Base-by-base conservation (phyloP, 1,140 invertebrate species). In the Trachelipus rathkii region DNA sequence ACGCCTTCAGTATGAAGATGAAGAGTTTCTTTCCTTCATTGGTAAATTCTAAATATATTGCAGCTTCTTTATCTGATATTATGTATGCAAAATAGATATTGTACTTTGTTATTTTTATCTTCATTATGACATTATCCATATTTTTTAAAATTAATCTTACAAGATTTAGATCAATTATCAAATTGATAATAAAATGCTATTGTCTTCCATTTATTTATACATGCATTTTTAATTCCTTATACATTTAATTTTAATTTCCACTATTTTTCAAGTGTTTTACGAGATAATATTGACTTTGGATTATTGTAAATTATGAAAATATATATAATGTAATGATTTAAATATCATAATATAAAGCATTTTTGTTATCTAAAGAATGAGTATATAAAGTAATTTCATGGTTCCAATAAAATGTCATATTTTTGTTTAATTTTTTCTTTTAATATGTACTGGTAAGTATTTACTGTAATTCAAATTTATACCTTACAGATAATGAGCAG, bases 401-500 rank as follows among this genome's bases (percentile, higher is more conserved):
- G 33, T 33, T 33, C 33, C 33, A 33, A 33, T 33, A 33, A 33
- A 33, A 33, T 33, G 33, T 33, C 33, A 33, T 33, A 33, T 6
- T 33, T 33, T 33, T 33, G 33, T 33, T 33, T 33, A 3, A 33
- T 1, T 33, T 33, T 33, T 33, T n/a, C n/a, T n/a, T n/a, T n/a
- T n/a, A n/a, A n/a, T n/a, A n/a, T n/a, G n/a, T n/a, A n/a, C n/a
- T n/a, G 2, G 33, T 6, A 6, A 33, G 6, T 33, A 33, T 60
- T 0, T 70, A 50, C 46, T 0, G 23, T 11, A 78, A 33, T 5
- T 78, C n/a, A 43, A 43, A 33, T 8, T 53, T 24, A 71, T 24
- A 46, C 72, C 69, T 79, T 71, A 19, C 50, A 60, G 92, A 94
- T 84, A 92, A 92, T 85, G 92, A 93, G 83, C 90, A 95, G 85